Base-by-base conservation (phyloP, 2,113 vertebrate species). In the Heteronetta atricapilla region DNA sequence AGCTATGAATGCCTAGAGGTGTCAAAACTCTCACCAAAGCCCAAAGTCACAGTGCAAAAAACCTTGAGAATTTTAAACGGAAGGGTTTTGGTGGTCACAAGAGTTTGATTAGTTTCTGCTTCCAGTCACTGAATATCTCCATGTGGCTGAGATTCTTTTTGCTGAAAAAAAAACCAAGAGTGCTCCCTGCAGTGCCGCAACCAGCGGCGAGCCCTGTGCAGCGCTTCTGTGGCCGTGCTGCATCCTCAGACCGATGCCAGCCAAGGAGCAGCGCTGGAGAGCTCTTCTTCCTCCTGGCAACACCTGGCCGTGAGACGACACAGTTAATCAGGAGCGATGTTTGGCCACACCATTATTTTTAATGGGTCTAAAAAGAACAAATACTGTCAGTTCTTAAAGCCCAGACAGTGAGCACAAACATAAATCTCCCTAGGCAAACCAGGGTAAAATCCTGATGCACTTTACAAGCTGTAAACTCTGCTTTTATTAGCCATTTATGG, bases 401-500 rank as follows among this genome's bases (percentile, higher is more conserved):
- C 58, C 66, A 96, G 94, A 95, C 38, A 94, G 91, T 56, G 89
- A 97, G 73, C 83, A 82, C 33, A 34, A 83, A 80, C 74, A 97
- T 97, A 97, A 95, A 94, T 97, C 95, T 97, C 95, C 79, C 86
- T 48, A 93, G 89, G 97, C 95, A 97, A 97, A 95, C n/a, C 62
- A 36, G 44, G 56, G 74, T 86, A 87, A 96, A 97, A 92, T 81
- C 91, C 64, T 92, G 97, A 97, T 97, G 93, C 92, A 94, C 97
- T 98, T 98, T 96, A 98, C 97, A 97, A 97, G 97, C 97, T 95
- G 97, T 98, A 97, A 98, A 98, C 52, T 55, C 92, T 89, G 83
- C 91, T 97, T 98, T 98, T 98, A 98, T 98, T 98, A 96, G 97
- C 94, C 96, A 97, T 98, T 98, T 98, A 98, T 95, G 94, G 97